Evolutionary conservation across 2,888 invertebrate species (phyloP).

Genomic region (Tiliacea aurago): DNA sequence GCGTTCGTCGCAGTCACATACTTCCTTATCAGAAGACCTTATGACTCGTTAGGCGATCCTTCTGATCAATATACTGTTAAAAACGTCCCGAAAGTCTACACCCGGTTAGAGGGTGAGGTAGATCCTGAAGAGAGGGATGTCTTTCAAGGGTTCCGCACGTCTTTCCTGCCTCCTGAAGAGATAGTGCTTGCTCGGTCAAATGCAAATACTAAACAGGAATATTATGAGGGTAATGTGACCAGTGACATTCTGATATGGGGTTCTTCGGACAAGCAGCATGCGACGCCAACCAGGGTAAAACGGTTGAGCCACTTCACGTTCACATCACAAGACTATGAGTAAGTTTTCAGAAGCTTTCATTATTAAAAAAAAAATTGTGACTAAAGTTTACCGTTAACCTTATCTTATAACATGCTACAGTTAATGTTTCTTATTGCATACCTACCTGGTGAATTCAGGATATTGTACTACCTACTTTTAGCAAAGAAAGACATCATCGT

Average conservation of each 20-base stretch:
- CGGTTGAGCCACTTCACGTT: constrained; percentile 79
- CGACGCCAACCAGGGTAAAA: constrained; percentile 77
- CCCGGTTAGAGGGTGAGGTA: constrained; percentile 77
- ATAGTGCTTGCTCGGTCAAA: constrained; percentile 81
- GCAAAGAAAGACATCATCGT: constrained; percentile 63
- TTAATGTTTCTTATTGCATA: background rate
- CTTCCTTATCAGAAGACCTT: constrained; percentile 74
- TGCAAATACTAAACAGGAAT: constrained; percentile 67
- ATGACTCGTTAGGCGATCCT: constrained; percentile 78
- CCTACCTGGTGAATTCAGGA: background rate
- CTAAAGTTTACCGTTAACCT: background rate
- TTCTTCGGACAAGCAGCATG: constrained; percentile 64
- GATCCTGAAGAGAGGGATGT: constrained; percentile 91
- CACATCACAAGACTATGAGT: constrained; percentile 79
- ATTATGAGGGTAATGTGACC: constrained; percentile 76
- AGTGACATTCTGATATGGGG: constrained; percentile 81
- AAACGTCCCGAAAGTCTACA: constrained; percentile 82
- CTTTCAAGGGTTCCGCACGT: constrained; percentile 91
- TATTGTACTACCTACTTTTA: constrained; percentile 40
- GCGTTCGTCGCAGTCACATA: constrained; percentile 72
- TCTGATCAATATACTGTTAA: constrained; percentile 81
- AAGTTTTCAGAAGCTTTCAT: constrained; percentile 66
- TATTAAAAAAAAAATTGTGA: background rate
- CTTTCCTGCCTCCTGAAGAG: constrained; percentile 91
- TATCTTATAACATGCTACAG: background rate